These are phyloP conservation scores for Horisme vitalbata DNA, from an alignment of 2,888 invertebrate genomes.

Conservation along the genomic window DNA sequence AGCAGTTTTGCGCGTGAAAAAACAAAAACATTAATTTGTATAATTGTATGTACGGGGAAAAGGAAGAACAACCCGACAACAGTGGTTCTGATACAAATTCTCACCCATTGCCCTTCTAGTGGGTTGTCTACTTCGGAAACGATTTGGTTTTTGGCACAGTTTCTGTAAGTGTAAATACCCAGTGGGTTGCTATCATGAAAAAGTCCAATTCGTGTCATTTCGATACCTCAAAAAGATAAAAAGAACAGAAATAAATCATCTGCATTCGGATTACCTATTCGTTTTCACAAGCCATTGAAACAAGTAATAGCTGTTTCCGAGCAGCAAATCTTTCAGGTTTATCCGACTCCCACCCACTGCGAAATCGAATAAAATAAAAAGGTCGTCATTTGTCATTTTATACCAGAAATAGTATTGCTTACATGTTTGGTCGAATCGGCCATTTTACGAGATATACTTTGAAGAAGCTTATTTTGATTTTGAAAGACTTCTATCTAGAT, in stretches of 20 bases:
- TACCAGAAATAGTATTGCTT: constrained; percentile 28
- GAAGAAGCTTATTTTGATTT: not conserved
- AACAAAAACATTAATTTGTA: no score
- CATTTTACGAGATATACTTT: constrained; percentile 1
- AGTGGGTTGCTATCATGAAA: no score
- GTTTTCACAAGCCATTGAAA: not conserved
- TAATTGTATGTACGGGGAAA: no score
- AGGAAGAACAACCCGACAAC: no score
- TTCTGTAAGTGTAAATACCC: no score
- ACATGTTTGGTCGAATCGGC: constrained; percentile 16
- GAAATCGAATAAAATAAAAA: constrained; percentile 33
- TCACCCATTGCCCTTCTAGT: no score
- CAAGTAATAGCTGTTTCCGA: not conserved
- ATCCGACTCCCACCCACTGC: constrained; percentile 17
- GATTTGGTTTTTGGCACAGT: no score
- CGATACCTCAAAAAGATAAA: not conserved
- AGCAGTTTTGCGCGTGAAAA: no score
- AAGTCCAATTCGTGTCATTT: no score
- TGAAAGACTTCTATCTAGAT: no score
- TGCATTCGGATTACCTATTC: not conserved
- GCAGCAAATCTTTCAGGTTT: constrained; percentile 7
- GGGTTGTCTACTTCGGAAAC: no score
- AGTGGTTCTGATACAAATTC: no score
- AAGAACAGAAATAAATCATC: not conserved
- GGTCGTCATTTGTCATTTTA: constrained; percentile 35